phyloP scores from a whole-genome alignment of 2,888 invertebrate genomes.

The Willowsia nigromaculata region DNA sequence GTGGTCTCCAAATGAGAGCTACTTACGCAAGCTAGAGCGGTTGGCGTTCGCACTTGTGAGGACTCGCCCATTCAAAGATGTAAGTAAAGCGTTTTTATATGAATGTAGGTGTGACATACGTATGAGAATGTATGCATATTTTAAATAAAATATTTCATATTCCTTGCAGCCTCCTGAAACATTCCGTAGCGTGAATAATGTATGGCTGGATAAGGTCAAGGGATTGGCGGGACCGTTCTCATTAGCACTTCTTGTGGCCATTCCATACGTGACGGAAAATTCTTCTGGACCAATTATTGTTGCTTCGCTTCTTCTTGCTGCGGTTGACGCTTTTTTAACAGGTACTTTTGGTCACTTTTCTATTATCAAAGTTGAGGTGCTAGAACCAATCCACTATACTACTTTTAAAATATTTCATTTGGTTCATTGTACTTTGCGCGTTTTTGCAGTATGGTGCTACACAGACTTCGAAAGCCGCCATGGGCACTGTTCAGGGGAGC shows the following conservation, averaged over 20 bases:
- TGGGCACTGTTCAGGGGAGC: slow-evolving; percentile 77
- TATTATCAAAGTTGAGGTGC: no score
- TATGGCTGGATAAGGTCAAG: slow-evolving; percentile 76
- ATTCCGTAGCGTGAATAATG: slow-evolving; percentile 56
- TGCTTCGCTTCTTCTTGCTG: slow-evolving; percentile 77
- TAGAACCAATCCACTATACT: no score
- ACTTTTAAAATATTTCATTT: not conserved
- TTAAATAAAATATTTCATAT: no score
- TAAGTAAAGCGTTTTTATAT: no score
- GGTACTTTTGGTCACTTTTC: no score
- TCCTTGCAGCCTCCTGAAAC: slow-evolving; percentile 42
- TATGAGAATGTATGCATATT: not conserved
- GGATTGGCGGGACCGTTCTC: slow-evolving; percentile 78
- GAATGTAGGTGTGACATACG: no score
- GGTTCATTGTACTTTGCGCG: not conserved
- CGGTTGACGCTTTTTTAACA: slow-evolving; percentile 76
- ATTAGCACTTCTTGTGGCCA: slow-evolving; percentile 75
- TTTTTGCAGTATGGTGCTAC: slow-evolving; percentile 77
- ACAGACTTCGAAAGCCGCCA: slow-evolving; percentile 78
- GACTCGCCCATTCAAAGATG: slow-evolving; percentile 77
- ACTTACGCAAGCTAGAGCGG: slow-evolving; percentile 77
- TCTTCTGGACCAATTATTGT: slow-evolving; percentile 78
- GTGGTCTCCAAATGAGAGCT: slow-evolving; percentile 78
- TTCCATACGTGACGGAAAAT: slow-evolving; percentile 78
- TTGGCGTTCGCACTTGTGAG: slow-evolving; percentile 78